Evolutionary conservation across 2,888 invertebrate genomes (phyloP).

Genomic region (Leptinotarsa haldemani): DNA sequence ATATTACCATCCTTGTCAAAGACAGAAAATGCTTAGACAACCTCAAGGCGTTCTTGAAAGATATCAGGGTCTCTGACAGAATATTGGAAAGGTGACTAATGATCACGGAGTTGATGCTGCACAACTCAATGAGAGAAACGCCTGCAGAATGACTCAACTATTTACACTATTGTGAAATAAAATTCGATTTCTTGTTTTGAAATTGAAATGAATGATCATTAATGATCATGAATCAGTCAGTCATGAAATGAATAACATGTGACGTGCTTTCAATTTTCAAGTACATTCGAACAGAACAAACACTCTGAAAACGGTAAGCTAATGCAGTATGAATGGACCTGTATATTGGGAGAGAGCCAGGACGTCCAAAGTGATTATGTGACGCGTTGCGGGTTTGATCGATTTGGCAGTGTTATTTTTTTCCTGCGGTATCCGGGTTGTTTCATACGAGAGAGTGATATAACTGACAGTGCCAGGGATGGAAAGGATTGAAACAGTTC

Average conservation of each 20-base stretch:
- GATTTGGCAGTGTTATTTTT: slow-evolving; percentile 22
- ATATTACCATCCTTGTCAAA: too few species aligned
- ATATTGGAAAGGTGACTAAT: too few species aligned
- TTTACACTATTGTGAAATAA: too few species aligned
- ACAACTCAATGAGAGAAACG: too few species aligned
- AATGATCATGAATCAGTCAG: too few species aligned
- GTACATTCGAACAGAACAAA: not conserved
- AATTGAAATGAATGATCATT: too few species aligned
- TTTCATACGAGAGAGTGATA: not conserved
- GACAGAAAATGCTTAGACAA: too few species aligned
- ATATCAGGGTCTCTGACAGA: too few species aligned
- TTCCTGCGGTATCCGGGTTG: slow-evolving; percentile 4
- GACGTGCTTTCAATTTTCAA: not conserved
- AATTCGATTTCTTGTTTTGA: too few species aligned
- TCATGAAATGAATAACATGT: not conserved
- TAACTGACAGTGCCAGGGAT: not conserved
- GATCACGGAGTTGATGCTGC: too few species aligned
- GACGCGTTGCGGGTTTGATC: slow-evolving; percentile 34
- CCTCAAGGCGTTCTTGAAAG: too few species aligned
- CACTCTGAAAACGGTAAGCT: slow-evolving; percentile 11
- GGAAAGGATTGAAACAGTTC: not conserved
- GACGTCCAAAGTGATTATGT: slow-evolving; percentile 33
- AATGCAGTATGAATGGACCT: slow-evolving; percentile 33
- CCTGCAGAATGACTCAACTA: too few species aligned
- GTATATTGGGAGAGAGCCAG: slow-evolving; percentile 35